Evolutionary conservation across 2,797 vertebrate species (phyloP), one percentile per base, ranked within the genome.

Genomic region (Forpus xanthops): DNA sequence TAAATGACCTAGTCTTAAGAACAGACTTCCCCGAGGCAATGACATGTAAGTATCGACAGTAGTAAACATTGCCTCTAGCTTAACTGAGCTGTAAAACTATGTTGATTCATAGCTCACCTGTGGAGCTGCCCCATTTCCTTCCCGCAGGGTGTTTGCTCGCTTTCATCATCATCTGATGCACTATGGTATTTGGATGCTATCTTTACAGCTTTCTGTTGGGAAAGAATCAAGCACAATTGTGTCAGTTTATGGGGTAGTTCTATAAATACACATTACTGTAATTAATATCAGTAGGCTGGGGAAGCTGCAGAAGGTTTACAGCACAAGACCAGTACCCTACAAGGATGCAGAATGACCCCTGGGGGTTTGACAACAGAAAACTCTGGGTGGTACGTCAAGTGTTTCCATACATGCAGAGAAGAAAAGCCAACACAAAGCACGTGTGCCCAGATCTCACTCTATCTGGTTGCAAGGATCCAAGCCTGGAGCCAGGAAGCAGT

Each of bases 131-230:
- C 98, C 2, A 62, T 83, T 61, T 99, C 99, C 95, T 97, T 98
- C 72, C 97, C 97, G 18, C 98, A 97, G 16, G 81, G 94, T 56
- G 99, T 98, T 92, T 98, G 98, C 93, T 97, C 98, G 35, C 73
- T 37, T 0, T 99, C 99, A 12, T 99, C 99, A 3, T 99, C 99
- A 3, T 98, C 98, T 13, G 99, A 99, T 50, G 97, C 93, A 15
- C 97, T 98, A 18, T 98, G 98, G 75, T 98, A 98, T 81, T 98
- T 98, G 96, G 98, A 97, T 56, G 98, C 98, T 73, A 98, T 98
- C 97, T 99, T 99, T 60, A 98, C 98, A 67, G 98, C 98, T 96
- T 98, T 99, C 99, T 99, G 98, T 89, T 61, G 91, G 67, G 95
- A 87, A 25, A 94, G 55, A 97, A 94, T 30, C 45, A 72, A 27